Conservation (phyloP, 2,888 invertebrate genomes). For the Antheraea assamensis region DNA sequence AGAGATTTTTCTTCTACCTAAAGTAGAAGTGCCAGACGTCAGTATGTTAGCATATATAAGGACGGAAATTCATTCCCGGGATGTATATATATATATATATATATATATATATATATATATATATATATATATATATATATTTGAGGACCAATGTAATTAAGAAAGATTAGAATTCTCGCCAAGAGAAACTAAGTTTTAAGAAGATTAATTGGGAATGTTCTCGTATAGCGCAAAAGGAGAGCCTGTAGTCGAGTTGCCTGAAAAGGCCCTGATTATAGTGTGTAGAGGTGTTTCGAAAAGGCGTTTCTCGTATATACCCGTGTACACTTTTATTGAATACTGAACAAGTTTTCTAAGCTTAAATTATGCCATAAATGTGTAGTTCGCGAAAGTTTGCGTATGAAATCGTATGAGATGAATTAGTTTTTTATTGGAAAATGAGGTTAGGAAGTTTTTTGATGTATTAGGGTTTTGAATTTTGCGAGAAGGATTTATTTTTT, state of each 20-base stretch:
- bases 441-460: neutral
- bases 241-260: constrained; percentile 28
- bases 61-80: too few relatives aligned
- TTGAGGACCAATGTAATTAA: constrained; percentile 16
- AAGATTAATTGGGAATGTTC: constrained; percentile 43
- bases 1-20: too few relatives aligned
- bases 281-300: constrained; percentile 48
- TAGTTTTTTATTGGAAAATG: neutral
- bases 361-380: constrained; percentile 42
- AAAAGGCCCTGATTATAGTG: constrained; percentile 49
- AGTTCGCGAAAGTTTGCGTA: constrained; percentile 30
- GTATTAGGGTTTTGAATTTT: neutral
- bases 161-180: constrained; percentile 19
- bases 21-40: too few relatives aligned
- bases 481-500: neutral
- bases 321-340: constrained; percentile 41
- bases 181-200: constrained; percentile 28
- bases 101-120: too few relatives aligned
- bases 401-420: constrained; percentile 19
- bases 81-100: too few relatives aligned
- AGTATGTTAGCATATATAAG: too few relatives aligned
- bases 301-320: constrained; percentile 27
- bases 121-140: too few relatives aligned
- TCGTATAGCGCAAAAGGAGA: constrained; percentile 37
- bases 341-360: constrained; percentile 37